Evolutionary conservation across 2,113 vertebrate species (phyloP).

Genomic region (Sorex araneus): DNA sequence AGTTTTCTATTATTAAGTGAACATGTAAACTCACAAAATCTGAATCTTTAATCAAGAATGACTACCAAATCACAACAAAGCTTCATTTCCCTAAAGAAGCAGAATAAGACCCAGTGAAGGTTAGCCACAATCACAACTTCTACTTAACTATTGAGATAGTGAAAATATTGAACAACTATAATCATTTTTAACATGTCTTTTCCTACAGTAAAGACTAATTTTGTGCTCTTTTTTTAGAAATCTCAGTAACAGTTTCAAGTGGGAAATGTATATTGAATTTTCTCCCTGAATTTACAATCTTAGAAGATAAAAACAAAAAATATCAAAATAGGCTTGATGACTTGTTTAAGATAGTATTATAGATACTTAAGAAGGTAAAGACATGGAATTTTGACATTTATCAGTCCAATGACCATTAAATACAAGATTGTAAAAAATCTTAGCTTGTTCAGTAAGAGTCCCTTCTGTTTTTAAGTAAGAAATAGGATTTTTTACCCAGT

Average conservation of each 20-base stretch:
- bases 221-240: neutral
- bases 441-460: neutral
- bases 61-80: neutral
- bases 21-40: neutral
- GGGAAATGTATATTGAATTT: neutral
- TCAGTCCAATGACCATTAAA: neutral
- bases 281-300: neutral
- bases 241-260: conserved; percentile 9
- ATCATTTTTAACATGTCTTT: neutral
- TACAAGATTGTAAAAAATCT: neutral
- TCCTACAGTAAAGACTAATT: conserved; percentile 14
- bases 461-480: neutral
- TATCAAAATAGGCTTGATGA: neutral
- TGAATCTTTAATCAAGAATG: neutral
- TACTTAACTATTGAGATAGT: neutral
- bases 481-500: conserved; percentile 32
- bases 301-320: conserved; percentile 21
- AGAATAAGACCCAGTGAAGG: neutral
- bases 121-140: neutral
- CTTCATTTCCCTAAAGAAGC: conserved; percentile 10
- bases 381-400: neutral
- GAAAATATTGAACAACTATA: neutral
- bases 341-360: neutral
- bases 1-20: neutral
- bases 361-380: neutral